Conservation (phyloP, 2,888 invertebrate genomes). For the Tinea semifulvella region DNA sequence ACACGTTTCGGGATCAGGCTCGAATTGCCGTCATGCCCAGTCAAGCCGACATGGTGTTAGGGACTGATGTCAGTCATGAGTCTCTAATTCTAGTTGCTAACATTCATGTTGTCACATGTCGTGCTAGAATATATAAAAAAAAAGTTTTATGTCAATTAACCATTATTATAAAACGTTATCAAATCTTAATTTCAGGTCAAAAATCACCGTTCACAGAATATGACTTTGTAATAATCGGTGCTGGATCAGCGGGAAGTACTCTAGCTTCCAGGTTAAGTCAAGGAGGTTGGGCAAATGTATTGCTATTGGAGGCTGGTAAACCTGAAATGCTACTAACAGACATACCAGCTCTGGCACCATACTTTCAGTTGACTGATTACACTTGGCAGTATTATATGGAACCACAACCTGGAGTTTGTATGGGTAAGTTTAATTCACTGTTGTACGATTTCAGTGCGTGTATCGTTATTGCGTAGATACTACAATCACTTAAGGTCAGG, state of each 20-base stretch:
- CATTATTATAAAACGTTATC: neutral
- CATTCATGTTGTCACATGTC: too few species aligned
- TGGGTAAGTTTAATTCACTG: too few species aligned
- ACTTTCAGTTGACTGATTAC: slow-evolving; percentile 68
- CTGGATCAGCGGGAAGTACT: slow-evolving; percentile 66
- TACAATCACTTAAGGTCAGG: too few species aligned
- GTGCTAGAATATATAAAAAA: too few species aligned
- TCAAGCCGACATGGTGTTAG: too few species aligned
- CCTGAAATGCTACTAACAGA: slow-evolving; percentile 62
- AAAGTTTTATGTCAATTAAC: too few species aligned
- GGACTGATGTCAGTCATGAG: too few species aligned
- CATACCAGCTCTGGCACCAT: slow-evolving; percentile 63
- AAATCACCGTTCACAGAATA: slow-evolving; percentile 46
- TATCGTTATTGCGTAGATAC: too few species aligned
- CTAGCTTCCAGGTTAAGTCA: slow-evolving; percentile 59
- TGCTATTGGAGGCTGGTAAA: slow-evolving; percentile 45
- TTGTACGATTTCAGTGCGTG: too few species aligned
- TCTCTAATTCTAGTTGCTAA: too few species aligned
- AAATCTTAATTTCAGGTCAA: slow-evolving; percentile 30
- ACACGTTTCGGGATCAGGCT: too few species aligned
- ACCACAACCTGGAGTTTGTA: slow-evolving; percentile 69
- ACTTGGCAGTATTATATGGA: slow-evolving; percentile 78
- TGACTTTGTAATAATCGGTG: slow-evolving; percentile 65
- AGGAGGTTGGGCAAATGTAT: slow-evolving; percentile 41
- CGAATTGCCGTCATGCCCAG: too few species aligned